Conservation (phyloP, 1,140 invertebrate species). For the Tetranychus cinnabarinus region DNA sequence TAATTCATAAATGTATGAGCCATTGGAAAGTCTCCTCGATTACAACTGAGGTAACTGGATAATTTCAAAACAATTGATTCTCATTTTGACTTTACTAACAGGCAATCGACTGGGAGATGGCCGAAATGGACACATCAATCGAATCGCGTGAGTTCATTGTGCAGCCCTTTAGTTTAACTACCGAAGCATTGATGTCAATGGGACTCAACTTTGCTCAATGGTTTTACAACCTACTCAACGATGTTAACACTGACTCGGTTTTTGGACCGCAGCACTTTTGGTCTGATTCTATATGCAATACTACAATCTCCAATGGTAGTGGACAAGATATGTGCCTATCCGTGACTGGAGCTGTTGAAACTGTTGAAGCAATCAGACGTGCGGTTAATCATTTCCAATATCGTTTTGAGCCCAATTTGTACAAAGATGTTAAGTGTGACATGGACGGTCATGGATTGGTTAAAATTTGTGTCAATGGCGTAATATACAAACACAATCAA, state of each 20-base stretch:
- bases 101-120: background rate
- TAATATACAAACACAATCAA: background rate
- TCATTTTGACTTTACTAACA: background rate
- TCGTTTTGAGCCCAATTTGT: background rate
- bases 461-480: background rate
- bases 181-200: background rate
- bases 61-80: background rate
- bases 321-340: background rate
- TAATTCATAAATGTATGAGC: background rate
- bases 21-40: background rate
- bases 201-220: background rate
- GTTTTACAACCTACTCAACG: background rate
- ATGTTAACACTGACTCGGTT: background rate
- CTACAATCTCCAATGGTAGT: background rate
- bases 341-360: background rate
- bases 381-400: background rate
- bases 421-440: background rate
- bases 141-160: background rate
- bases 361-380: background rate
- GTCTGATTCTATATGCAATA: background rate
- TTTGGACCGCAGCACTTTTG: background rate
- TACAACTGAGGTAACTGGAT: background rate
- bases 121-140: background rate
- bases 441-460: background rate
- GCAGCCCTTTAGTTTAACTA: background rate